Evolutionary conservation across 2,113 vertebrate genomes (phyloP).

Genomic region (Ammodytes dubius): DNA sequence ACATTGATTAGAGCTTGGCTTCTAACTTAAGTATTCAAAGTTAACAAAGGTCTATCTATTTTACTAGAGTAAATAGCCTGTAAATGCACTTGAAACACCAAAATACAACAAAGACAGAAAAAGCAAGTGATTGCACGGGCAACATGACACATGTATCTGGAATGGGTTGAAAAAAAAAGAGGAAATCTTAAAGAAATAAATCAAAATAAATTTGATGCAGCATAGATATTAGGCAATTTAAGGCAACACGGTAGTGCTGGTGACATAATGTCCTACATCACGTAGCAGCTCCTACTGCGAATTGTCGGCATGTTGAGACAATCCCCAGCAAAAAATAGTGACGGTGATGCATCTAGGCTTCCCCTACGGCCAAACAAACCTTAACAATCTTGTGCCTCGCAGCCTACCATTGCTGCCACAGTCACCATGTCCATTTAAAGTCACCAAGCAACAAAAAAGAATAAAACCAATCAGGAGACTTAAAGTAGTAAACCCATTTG

Average conservation of each 20-base stretch:
- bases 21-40: slow-evolving; percentile 36
- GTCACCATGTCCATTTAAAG: slow-evolving; percentile 21
- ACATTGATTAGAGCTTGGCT: slow-evolving; percentile 12
- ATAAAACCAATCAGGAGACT: slow-evolving; percentile 25
- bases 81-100: slow-evolving; percentile 11
- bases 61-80: slow-evolving; percentile 10
- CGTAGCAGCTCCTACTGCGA: background rate
- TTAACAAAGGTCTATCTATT: slow-evolving; percentile 1
- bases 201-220: background rate
- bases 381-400: background rate
- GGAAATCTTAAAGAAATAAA: too few species aligned
- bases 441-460: slow-evolving; percentile 7
- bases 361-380: slow-evolving; percentile 18
- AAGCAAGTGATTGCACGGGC: background rate
- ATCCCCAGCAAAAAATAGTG: background rate
- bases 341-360: slow-evolving; percentile 21
- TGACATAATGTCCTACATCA: slow-evolving; percentile 19
- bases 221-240: background rate
- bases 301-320: slow-evolving; percentile 22
- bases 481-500: slow-evolving; percentile 43
- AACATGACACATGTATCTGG: background rate
- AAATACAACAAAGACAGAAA: background rate
- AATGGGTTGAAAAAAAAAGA: background rate
- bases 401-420: slow-evolving; percentile 4
- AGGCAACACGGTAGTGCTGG: background rate